Evolutionary conservation across 1,140 invertebrate species (phyloP).

Genomic region (Pollicipes pollicipes): DNA sequence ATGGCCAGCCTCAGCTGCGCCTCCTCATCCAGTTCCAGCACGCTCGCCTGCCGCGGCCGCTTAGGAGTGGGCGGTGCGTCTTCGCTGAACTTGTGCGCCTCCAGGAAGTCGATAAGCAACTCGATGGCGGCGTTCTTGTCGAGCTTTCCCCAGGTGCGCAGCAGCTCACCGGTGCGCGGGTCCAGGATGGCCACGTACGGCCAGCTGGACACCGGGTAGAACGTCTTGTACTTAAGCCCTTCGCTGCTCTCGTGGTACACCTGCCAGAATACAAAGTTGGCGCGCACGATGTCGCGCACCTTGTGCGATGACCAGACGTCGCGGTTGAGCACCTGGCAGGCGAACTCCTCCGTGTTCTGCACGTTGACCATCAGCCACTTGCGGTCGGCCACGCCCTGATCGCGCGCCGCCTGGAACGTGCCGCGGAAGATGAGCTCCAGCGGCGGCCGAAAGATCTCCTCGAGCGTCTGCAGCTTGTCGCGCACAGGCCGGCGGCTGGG

Average conservation of each 20-base stretch:
- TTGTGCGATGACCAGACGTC: conserved; percentile 54
- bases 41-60: conserved; percentile 17
- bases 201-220: conserved; percentile 46
- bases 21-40: conserved; percentile 31
- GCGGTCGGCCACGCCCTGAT: conserved; percentile 38
- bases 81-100: conserved; percentile 15
- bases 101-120: conserved; percentile 24
- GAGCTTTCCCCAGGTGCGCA: conserved; percentile 35
- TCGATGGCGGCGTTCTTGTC: conserved; percentile 34
- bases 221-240: conserved; percentile 46
- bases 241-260: conserved; percentile 47
- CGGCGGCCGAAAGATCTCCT: conserved; percentile 56
- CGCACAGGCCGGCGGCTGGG: conserved; percentile 7
- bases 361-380: conserved; percentile 61
- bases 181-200: conserved; percentile 56
- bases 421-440: conserved; percentile 49
- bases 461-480: conserved; percentile 38
- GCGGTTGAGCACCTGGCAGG: conserved; percentile 51
- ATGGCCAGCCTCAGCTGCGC: conserved; percentile 32
- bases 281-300: conserved; percentile 36
- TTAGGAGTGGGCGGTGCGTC: conserved; percentile 11
- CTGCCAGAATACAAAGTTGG: conserved; percentile 25
- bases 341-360: conserved; percentile 54
- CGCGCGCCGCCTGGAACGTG: conserved; percentile 42
- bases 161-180: conserved; percentile 48